Percentiles rank a stretch among this genome's conserved stretches.
phyloP scores from a whole-genome alignment of 2,797 vertebrate species.

The Danio choprae region DNA sequence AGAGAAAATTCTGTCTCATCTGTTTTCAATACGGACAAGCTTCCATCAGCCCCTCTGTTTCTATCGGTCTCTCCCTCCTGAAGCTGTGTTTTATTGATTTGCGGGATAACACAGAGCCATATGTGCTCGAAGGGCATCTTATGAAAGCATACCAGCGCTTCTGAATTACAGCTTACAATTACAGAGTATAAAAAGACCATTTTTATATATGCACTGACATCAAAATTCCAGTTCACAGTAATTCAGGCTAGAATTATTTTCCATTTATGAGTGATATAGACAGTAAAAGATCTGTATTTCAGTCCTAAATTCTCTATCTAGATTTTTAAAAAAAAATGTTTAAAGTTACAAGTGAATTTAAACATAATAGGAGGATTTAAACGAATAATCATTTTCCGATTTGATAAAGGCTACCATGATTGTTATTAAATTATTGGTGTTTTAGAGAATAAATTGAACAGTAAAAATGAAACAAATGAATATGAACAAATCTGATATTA shows the following conservation, averaged over 20 bases:
- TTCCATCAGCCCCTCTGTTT: constrained; percentile 25
- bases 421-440: background rate
- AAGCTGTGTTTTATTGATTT: constrained; percentile 45
- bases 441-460: background rate
- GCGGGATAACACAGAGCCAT: constrained; percentile 45
- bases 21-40: constrained; percentile 56
- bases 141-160: constrained; percentile 27
- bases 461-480: background rate
- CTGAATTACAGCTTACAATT: constrained; percentile 4
- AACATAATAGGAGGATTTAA: background rate
- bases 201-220: background rate
- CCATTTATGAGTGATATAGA: background rate
- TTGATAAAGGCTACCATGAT: background rate
- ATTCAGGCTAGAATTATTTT: background rate
- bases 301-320: background rate
- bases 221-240: background rate
- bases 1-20: constrained; percentile 54
- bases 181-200: background rate
- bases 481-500: background rate
- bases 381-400: background rate
- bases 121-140: constrained; percentile 40
- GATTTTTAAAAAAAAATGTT: too few relatives aligned
- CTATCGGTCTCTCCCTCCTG: constrained; percentile 14
- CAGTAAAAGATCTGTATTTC: background rate
- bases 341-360: background rate